These are phyloP conservation scores for Leiothrix lutea DNA, from an alignment of 2,113 vertebrate species.

Conservation along the genomic window DNA sequence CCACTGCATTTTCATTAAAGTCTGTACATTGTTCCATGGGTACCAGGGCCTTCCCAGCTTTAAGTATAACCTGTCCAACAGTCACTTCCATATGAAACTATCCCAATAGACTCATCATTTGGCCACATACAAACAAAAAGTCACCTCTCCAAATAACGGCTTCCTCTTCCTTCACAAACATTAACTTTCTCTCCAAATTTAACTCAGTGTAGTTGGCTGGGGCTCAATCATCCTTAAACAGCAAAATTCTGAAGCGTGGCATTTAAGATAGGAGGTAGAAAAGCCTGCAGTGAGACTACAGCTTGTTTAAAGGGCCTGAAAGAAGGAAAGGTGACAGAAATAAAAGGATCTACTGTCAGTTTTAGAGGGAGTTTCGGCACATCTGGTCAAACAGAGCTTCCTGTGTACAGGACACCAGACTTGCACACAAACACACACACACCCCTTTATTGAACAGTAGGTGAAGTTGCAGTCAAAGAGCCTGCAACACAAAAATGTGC, in stretches of 20 bases:
- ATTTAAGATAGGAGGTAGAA: background rate
- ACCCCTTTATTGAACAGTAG: background rate
- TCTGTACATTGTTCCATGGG: background rate
- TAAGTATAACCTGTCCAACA: background rate
- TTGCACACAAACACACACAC: background rate
- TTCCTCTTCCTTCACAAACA: background rate
- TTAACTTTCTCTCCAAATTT: slow-evolving; percentile 11
- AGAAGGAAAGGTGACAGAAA: background rate
- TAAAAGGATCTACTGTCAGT: background rate
- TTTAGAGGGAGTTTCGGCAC: background rate
- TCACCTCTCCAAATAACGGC: background rate
- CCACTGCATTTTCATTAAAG: background rate
- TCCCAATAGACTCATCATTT: background rate
- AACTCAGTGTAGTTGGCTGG: background rate
- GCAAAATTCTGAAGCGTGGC: background rate
- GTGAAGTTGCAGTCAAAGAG: background rate
- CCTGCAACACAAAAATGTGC: background rate
- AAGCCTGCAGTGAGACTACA: background rate
- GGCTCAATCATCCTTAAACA: background rate
- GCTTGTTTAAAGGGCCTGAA: background rate
- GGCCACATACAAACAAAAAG: background rate
- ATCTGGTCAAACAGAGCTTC: background rate
- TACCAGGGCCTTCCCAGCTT: background rate
- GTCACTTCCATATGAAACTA: background rate
- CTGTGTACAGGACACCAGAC: background rate